Evolutionary conservation across 2,888 invertebrate genomes (phyloP).

Genomic region (Xylota segnis): DNA sequence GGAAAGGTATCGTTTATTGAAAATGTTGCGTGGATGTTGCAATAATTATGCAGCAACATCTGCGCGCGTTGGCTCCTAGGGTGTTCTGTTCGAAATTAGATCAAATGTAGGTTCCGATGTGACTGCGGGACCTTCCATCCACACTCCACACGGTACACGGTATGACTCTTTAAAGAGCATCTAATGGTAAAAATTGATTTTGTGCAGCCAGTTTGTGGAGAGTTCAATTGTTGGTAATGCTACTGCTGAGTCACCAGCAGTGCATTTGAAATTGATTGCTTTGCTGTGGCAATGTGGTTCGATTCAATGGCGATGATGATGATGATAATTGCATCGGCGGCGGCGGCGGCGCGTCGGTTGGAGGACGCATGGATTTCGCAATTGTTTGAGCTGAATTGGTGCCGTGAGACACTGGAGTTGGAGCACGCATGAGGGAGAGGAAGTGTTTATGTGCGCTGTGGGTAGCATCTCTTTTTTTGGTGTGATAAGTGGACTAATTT

Average conservation of each 20-base stretch:
- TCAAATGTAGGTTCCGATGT: conserved; percentile 63
- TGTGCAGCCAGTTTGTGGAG: conserved; percentile 7
- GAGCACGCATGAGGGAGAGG: conserved; percentile 24
- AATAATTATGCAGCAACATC: conserved; percentile 74
- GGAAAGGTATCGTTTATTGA: conserved; percentile 28
- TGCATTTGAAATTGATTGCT: conserved; percentile 63
- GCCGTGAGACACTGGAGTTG: conserved; percentile 23
- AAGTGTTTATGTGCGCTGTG: conserved; percentile 53
- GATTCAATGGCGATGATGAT: conserved; percentile 55
- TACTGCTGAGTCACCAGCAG: conserved; percentile 65
- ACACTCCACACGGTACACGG: no score
- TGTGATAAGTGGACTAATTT: conserved; percentile 64
- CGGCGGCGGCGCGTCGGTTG: conserved; percentile 37
- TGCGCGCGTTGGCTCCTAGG: conserved; percentile 62
- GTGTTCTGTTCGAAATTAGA: conserved; percentile 58
- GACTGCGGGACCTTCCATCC: conserved; percentile 11
- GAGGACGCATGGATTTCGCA: conserved; percentile 40
- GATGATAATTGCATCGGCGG: conserved; percentile 63
- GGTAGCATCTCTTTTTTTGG: conserved; percentile 45
- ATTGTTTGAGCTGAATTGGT: conserved; percentile 32
- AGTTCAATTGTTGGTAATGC: conserved; percentile 27
- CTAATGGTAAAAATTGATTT: conserved; percentile 67
- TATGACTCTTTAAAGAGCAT: conserved; percentile 42
- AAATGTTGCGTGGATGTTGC: conserved; percentile 75
- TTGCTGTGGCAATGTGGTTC: conserved; percentile 31